Conservation (phyloP, 2,113 vertebrate species). For the Girardinichthys multiradiatus region DNA sequence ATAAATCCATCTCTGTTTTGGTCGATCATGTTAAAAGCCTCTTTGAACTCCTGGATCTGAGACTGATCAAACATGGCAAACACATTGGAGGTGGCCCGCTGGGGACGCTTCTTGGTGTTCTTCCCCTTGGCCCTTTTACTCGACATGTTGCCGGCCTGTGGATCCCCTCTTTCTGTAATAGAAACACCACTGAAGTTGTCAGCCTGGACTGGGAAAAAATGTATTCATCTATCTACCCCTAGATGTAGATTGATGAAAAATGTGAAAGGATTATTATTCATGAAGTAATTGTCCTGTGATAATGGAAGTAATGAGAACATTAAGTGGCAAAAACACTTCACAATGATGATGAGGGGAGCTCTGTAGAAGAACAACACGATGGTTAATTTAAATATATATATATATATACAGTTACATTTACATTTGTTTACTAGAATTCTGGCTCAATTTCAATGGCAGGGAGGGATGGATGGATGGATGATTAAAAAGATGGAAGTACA, state of each 20-base stretch:
- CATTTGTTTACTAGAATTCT: too few relatives aligned
- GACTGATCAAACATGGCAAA: constrained; percentile 96
- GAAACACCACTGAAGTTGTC: neutral
- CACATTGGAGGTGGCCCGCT: constrained; percentile 93
- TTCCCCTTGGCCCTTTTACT: constrained; percentile 96
- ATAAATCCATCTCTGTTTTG: constrained; percentile 94
- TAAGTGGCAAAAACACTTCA: too few relatives aligned
- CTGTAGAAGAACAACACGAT: too few relatives aligned
- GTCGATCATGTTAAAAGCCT: constrained; percentile 96
- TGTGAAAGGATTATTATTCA: neutral
- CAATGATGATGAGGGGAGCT: too few relatives aligned
- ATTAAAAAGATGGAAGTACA: neutral
- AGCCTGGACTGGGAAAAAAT: neutral
- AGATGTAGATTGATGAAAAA: neutral
- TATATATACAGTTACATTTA: too few relatives aligned
- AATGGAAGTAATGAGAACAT: neutral
- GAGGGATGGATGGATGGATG: neutral
- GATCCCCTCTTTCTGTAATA: constrained; percentile 23
- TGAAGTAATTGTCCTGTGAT: neutral
- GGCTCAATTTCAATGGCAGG: too few relatives aligned
- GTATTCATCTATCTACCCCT: neutral
- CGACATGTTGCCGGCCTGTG: constrained; percentile 81
- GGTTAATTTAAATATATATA: too few relatives aligned
- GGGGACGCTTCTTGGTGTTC: constrained; percentile 95
- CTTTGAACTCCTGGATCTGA: constrained; percentile 94